Base-by-base conservation (phyloP, 2,113 vertebrate species). In the Python bivittatus region DNA sequence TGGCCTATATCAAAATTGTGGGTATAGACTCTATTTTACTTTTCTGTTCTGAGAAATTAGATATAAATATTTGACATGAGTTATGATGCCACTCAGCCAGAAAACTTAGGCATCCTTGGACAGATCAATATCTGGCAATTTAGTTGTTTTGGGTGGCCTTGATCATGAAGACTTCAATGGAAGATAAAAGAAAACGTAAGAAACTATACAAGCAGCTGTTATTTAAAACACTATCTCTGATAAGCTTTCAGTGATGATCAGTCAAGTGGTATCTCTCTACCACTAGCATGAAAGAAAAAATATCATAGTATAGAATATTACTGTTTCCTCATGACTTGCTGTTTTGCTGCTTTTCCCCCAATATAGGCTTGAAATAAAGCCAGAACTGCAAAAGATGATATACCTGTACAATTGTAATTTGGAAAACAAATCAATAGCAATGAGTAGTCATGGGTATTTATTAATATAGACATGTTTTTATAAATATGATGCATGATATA, bases 391-490 rank as follows among this genome's bases (percentile, higher is more conserved):
- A 92, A 89, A 9, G 0, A 53, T 56, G 38, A 29, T 68, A 83
- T 54, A 20, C 42, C 1, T 0, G 57, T 6, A 52, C 88, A 0
- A 53, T 91, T 88, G 93, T 29, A 83, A 95, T 95, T 93, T 93
- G 27, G 72, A 23, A 88, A 91, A 84, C 44, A 89, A 85, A 83
- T 13, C 54, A 52, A 3, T 88, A 25, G 60, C 91, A 2, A 6
- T 61, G 22, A 92, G 1, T 86, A 89, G n/a, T 29, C 89, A 52
- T 88, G 38, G 72, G 54, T 94, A 90, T 33, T 92, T 11, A 42
- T 84, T 90, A 93, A 93, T 94, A 61, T 23, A 85, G 33, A 95
- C 95, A 89, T 27, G 91, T 7, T 96, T 91, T 60, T 93, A 33
- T 13, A 48, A 64, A 1, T 95, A 61, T 93, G 0, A 88, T 95